These are phyloP conservation scores for Thamnophis elegans DNA, from an alignment of 2,797 vertebrate species.

Conservation along the genomic window DNA sequence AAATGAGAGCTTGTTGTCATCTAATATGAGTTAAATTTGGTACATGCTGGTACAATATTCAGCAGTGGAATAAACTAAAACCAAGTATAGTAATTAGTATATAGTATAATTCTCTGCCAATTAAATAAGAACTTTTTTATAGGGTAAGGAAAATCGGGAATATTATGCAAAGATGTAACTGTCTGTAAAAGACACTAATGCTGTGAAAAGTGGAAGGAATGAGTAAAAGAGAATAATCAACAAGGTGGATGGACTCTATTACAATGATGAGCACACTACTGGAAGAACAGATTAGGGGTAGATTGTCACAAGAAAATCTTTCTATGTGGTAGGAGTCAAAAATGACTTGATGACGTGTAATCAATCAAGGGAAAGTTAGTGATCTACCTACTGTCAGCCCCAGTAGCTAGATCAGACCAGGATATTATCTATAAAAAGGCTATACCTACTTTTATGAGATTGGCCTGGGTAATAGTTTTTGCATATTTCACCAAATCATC, in stretches of 20 bases:
- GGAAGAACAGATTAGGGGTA: not conserved
- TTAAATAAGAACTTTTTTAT: not conserved
- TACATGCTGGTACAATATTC: not conserved
- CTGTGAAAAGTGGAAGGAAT: not conserved
- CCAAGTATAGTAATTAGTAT: conserved; percentile 3
- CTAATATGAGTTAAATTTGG: not conserved
- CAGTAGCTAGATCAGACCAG: not conserved
- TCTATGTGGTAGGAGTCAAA: not conserved
- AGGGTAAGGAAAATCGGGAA: not conserved
- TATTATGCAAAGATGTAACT: not conserved
- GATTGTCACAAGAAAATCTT: not conserved
- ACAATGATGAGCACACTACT: not conserved
- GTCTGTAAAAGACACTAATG: not conserved
- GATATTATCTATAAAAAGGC: not conserved
- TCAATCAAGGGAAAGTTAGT: not conserved
- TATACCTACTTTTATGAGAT: not conserved
- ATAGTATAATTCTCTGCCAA: not conserved
- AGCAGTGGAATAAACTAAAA: not conserved
- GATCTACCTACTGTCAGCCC: not conserved
- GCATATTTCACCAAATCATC: not conserved
- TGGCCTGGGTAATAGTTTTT: not conserved
- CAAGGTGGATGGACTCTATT: not conserved
- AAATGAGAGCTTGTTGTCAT: not conserved
- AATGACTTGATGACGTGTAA: not conserved
- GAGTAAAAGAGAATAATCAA: not conserved